phyloP scores from a whole-genome alignment of 2,797 vertebrate genomes.

The Centropyge bicolor region DNA sequence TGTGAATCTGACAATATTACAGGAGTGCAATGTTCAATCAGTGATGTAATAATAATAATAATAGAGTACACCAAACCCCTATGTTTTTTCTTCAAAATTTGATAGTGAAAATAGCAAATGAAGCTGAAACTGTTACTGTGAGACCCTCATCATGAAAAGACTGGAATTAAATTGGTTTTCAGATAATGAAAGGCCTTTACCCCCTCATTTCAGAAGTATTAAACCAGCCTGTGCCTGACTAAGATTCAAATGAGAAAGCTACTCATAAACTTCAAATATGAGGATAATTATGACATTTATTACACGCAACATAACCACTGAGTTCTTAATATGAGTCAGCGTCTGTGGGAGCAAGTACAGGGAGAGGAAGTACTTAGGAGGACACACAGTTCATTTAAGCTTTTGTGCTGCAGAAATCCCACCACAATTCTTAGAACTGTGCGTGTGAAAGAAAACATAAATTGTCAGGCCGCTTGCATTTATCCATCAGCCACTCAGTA shows the following conservation, averaged over 20 bases:
- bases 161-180: slow-evolving; percentile 19
- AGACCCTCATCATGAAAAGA: neutral
- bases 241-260: slow-evolving; percentile 21
- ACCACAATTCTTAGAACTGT: neutral
- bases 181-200: slow-evolving; percentile 12
- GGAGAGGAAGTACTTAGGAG: neutral
- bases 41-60: neutral
- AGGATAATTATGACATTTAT: slow-evolving; percentile 39
- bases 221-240: slow-evolving; percentile 2
- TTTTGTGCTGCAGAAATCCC: neutral
- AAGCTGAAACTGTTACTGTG: slow-evolving; percentile 2
- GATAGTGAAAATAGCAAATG: neutral
- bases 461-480: slow-evolving; percentile 19
- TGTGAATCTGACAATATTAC: neutral
- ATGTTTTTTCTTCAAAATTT: no score
- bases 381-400: slow-evolving; percentile 24
- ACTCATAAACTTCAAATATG: slow-evolving; percentile 19
- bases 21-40: neutral
- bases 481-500: slow-evolving; percentile 1
- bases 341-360: slow-evolving; percentile 24
- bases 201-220: slow-evolving; percentile 1
- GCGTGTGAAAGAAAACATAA: slow-evolving; percentile 12
- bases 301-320: slow-evolving; percentile 20
- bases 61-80: no score
- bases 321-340: slow-evolving; percentile 21